Evolutionary conservation across 2,113 vertebrate genomes (phyloP), one percentile per base, ranked within the genome.

Genomic region (Hoplias malabaricus): DNA sequence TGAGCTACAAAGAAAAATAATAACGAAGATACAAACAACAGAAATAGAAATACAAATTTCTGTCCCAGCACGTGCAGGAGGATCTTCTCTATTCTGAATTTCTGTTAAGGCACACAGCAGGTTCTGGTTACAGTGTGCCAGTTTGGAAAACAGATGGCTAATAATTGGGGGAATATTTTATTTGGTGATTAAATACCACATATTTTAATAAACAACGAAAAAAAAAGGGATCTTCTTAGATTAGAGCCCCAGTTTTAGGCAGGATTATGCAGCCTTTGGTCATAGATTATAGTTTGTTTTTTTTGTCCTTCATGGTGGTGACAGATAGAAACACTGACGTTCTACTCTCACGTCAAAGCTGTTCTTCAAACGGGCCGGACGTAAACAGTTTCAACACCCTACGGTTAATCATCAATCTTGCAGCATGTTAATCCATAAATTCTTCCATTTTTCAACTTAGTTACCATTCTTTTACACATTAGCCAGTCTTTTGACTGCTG

Each of bases 321-420:
- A 61, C 53, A 50, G 54, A 61, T 43, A 61, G 31, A 29, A 61
- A 38, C n/a, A 16, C 72, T 40, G 66, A 59, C 57, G n/a, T 68
- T 36, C 53, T 7, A n/a, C n/a, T 3, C 27, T 34, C 62, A 67
- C 56, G 34, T 61, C 71, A 72, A 61, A 33, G 33, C 27, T 4
- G 13, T 50, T 23, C 36, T 2, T 29, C 69, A 62, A 43, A 75
- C 6, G 33, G 21, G 48, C 42, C 48, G 21, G 63, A 73, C 36
- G 38, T 73, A 43, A 79, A 72, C 48, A 73, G 23, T 33, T 63
- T 46, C 43, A 40, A 27, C 23, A 2, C 27, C 33, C 69, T 59
- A 13, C 19, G 5, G 69, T 65, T 79, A 79, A 79, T 73, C 46
- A 79, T 79, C 69, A 67, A 73, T 6, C 77, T 10, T 3, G 23